These are phyloP conservation scores for Mythimna ferrago DNA, from an alignment of 2,888 invertebrate species.

Conservation along the genomic window DNA sequence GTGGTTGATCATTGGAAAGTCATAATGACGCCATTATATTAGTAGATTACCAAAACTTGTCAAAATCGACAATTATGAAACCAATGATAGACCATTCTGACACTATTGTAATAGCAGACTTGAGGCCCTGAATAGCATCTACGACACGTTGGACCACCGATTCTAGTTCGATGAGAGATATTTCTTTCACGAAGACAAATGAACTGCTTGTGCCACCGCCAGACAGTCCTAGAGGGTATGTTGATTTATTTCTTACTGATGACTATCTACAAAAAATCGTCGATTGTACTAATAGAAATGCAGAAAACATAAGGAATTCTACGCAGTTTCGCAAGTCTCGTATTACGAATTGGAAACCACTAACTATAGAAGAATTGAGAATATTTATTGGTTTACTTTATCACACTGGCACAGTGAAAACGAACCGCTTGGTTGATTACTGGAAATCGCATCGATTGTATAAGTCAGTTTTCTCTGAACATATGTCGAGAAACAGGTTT, in stretches of 20 bases:
- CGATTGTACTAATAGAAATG: slow-evolving; percentile 41
- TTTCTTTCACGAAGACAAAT: slow-evolving; percentile 26
- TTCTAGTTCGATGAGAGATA: slow-evolving; percentile 30
- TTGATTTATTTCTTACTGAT: slow-evolving; percentile 39
- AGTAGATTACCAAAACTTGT: too few species aligned
- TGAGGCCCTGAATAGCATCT: slow-evolving; percentile 29
- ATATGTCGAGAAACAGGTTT: slow-evolving; percentile 55
- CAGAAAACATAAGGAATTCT: slow-evolving; percentile 28
- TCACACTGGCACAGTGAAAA: slow-evolving; percentile 48
- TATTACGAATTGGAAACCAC: slow-evolving; percentile 39
- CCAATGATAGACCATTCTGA: too few species aligned
- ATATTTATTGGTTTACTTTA: slow-evolving; percentile 48
- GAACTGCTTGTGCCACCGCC: slow-evolving; percentile 33
- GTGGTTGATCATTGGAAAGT: too few species aligned
- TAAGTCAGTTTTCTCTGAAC: slow-evolving; percentile 47
- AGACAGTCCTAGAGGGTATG: slow-evolving; percentile 23
- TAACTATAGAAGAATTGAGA: slow-evolving; percentile 44
- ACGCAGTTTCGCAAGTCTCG: slow-evolving; percentile 18
- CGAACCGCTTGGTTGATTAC: slow-evolving; percentile 49
- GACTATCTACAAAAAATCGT: slow-evolving; percentile 39
- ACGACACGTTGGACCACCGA: slow-evolving; percentile 41
- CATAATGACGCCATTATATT: too few species aligned
- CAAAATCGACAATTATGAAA: too few species aligned
- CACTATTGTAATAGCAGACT: too few species aligned
- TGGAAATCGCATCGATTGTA: slow-evolving; percentile 56